Conservation (phyloP, 37 sponge, comb jelly and placozoan genomes). For the Lycopodina hypogea region DNA sequence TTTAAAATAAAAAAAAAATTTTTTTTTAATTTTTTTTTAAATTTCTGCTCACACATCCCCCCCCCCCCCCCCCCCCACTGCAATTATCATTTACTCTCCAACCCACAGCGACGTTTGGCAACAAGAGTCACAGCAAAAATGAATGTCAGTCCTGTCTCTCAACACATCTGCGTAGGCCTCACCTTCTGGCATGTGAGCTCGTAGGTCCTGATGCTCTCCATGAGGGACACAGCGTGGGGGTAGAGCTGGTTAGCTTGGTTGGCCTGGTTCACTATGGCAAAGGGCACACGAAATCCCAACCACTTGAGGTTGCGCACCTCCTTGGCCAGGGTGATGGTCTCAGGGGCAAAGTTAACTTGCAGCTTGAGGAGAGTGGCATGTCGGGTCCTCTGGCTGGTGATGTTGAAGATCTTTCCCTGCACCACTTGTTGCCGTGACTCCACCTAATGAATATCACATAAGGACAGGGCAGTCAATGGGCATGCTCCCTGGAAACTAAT, state of each 20-base stretch:
- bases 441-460: slow-evolving; percentile 36
- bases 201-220: slow-evolving; percentile 92
- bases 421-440: slow-evolving; percentile 65
- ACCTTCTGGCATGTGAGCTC: slow-evolving; percentile 94
- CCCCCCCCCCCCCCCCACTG: no score
- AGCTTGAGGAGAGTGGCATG: slow-evolving; percentile 69
- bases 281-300: slow-evolving; percentile 88
- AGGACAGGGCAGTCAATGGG: no score
- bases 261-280: slow-evolving; percentile 85
- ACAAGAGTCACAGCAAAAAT: no score
- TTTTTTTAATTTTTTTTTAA: no score
- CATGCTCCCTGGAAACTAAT: no score
- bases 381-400: slow-evolving; percentile 63
- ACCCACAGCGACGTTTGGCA: no score
- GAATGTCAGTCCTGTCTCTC: no score
- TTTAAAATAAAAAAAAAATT: no score
- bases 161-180: no score
- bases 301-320: slow-evolving; percentile 93
- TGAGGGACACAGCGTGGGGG: slow-evolving; percentile 96
- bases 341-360: slow-evolving; percentile 90
- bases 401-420: slow-evolving; percentile 79
- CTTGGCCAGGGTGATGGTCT: slow-evolving; percentile 92
- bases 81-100: no score
- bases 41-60: no score
- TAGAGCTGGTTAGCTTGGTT: slow-evolving; percentile 95